These are phyloP conservation scores for Mystacides longicornis DNA, from an alignment of 2,888 invertebrate genomes.

Conservation along the genomic window DNA sequence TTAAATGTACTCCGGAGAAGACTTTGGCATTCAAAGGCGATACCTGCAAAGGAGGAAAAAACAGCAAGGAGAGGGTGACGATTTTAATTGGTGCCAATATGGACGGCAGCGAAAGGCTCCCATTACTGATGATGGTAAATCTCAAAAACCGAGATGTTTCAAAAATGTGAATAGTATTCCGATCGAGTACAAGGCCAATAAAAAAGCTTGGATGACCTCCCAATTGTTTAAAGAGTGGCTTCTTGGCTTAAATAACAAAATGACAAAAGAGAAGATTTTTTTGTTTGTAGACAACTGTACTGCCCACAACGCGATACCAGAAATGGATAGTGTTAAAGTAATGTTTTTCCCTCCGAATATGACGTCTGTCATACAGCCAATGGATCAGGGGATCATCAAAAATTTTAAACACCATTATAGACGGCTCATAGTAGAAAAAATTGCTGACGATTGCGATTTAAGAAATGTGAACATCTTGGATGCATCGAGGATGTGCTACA, in stretches of 20 bases:
- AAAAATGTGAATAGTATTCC: constrained; percentile 30
- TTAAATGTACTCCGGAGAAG: no score
- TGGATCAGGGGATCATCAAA: constrained; percentile 27
- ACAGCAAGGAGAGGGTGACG: no score
- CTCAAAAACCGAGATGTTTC: constrained; percentile 31
- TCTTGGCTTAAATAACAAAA: constrained; percentile 27
- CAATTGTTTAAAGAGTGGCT: constrained; percentile 27
- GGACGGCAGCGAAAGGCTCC: constrained; percentile 32
- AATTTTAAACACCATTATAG: constrained; percentile 12
- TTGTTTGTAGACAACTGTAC: constrained; percentile 30
- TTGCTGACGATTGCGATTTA: not conserved
- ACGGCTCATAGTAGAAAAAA: not conserved
- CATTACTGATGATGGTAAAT: constrained; percentile 31
- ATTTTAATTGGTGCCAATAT: no score
- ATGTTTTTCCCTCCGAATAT: no score
- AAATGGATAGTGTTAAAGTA: constrained; percentile 29
- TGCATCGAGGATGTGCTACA: not conserved
- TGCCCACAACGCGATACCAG: constrained; percentile 27
- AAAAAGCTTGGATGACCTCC: constrained; percentile 30
- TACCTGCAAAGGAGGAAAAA: no score
- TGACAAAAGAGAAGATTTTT: constrained; percentile 24
- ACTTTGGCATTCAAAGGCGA: no score
- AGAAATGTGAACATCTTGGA: not conserved
- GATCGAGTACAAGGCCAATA: constrained; percentile 28
- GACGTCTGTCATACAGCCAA: constrained; percentile 30